These are phyloP conservation scores for Rhamnusium bicolor DNA, from an alignment of 2,888 invertebrate genomes.

Conservation along the genomic window DNA sequence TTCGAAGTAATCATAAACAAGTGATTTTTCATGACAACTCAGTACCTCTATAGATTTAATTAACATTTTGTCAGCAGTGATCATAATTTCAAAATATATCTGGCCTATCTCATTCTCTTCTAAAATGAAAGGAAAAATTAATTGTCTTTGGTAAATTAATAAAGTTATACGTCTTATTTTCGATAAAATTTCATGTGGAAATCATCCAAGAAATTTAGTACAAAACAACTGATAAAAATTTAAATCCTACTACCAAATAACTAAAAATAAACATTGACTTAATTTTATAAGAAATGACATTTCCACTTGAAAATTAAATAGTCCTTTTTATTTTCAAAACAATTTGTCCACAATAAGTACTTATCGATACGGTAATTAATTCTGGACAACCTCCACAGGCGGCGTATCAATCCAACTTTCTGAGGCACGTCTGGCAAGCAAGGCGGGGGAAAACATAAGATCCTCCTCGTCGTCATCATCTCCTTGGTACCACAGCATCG, in stretches of 20 bases:
- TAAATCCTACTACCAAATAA: slow-evolving; percentile 13
- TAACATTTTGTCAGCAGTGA: not conserved
- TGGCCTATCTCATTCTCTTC: not conserved
- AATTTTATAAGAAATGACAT: not conserved
- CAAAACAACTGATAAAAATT: slow-evolving; percentile 22
- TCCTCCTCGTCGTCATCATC: slow-evolving; percentile 89
- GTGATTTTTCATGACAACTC: not conserved
- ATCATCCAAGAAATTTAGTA: slow-evolving; percentile 12
- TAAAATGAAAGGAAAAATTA: not conserved
- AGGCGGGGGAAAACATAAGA: slow-evolving; percentile 89
- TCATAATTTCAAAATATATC: not conserved
- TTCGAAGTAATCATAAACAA: not conserved
- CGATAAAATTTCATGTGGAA: slow-evolving; percentile 8
- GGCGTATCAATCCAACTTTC: slow-evolving; percentile 93
- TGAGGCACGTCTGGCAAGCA: slow-evolving; percentile 88
- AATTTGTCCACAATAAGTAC: slow-evolving; percentile 1
- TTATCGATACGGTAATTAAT: slow-evolving; percentile 13
- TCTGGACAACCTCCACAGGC: slow-evolving; percentile 81
- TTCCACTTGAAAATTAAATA: not conserved
- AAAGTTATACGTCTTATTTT: not conserved
- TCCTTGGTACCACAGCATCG: slow-evolving; percentile 85
- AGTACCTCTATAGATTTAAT: not conserved
- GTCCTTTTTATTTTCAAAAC: not conserved
- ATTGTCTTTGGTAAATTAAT: not conserved
- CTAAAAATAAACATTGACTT: slow-evolving; percentile 27